Conservation (phyloP, 2,797 vertebrate species). For the Phataginus tetradactyla region DNA sequence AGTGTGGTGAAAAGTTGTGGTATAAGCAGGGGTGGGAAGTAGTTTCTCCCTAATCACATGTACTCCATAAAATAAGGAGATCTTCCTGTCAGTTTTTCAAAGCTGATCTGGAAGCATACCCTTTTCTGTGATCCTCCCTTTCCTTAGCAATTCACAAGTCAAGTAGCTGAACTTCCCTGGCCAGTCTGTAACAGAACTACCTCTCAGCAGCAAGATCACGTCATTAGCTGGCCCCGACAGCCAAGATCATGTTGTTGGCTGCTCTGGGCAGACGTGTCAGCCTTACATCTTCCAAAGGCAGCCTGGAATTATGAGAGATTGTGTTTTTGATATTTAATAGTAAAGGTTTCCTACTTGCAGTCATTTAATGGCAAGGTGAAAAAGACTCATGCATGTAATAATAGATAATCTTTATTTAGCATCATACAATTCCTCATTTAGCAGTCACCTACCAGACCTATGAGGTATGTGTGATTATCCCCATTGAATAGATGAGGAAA, state of each 20-base stretch:
- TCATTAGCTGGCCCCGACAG: background rate
- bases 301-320: background rate
- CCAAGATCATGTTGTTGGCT: background rate
- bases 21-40: background rate
- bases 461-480: background rate
- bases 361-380: background rate
- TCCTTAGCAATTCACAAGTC: slow-evolving; percentile 10
- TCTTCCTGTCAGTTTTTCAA: background rate
- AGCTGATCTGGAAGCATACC: background rate
- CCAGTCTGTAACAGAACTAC: background rate
- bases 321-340: background rate
- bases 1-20: background rate
- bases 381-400: background rate
- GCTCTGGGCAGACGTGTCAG: background rate
- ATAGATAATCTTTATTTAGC: background rate
- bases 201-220: background rate
- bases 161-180: background rate
- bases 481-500: background rate
- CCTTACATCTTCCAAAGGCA: slow-evolving; percentile 29
- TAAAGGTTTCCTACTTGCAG: background rate
- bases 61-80: background rate
- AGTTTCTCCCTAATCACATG: background rate
- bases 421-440: background rate
- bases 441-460: background rate
- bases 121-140: slow-evolving; percentile 8